Conservation (phyloP, 1,140 invertebrate species). For the Psilanteris sp. region DNA sequence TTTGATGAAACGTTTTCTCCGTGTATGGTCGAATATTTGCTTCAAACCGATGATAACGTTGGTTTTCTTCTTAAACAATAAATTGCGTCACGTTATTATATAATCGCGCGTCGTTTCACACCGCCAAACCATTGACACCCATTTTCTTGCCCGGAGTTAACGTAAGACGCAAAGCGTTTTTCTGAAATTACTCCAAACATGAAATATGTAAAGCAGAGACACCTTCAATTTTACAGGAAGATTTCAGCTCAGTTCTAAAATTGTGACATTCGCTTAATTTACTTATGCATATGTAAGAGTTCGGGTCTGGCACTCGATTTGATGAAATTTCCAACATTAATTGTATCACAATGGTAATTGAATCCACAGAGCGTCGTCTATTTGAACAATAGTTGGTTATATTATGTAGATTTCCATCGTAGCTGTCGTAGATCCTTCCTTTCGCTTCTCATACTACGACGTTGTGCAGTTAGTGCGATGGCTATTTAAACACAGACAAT, state of each 20-base stretch:
- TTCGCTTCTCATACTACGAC: constrained; percentile 53
- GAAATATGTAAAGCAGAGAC: constrained; percentile 42
- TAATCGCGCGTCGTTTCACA: no score
- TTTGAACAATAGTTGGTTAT: constrained; percentile 82
- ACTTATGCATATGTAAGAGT: constrained; percentile 80
- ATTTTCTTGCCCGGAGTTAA: no score
- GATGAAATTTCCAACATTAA: constrained; percentile 81
- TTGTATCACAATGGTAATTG: constrained; percentile 81
- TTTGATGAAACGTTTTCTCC: no score
- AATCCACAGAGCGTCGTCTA: constrained; percentile 80
- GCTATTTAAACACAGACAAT: constrained; percentile 81
- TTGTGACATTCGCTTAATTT: constrained; percentile 74
- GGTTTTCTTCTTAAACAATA: no score
- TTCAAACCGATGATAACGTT: no score
- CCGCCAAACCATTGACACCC: no score
- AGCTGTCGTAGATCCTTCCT: constrained; percentile 69
- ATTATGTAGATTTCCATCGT: constrained; percentile 80
- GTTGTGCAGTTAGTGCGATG: constrained; percentile 62
- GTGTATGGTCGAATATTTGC: no score
- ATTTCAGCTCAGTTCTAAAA: constrained; percentile 65
- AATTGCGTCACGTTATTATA: no score
- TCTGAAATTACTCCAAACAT: constrained; percentile 7
- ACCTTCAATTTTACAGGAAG: constrained; percentile 51
- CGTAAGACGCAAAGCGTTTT: background rate
- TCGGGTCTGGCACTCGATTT: constrained; percentile 77